Evolutionary conservation across 2,113 vertebrate species (phyloP).

Genomic region (Hassar affinis): DNA sequence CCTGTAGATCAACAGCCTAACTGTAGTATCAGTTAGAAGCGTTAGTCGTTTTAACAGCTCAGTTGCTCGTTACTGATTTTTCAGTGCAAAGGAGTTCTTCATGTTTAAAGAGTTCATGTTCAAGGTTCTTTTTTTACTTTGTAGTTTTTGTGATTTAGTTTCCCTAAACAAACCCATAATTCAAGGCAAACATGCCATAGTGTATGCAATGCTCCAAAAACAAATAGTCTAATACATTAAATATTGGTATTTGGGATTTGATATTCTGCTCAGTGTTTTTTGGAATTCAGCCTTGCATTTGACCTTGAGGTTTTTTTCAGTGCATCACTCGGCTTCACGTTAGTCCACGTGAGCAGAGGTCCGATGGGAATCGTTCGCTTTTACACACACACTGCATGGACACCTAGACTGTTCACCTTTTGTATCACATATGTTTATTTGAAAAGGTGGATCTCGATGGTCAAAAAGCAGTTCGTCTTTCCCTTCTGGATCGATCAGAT

Average conservation of each 20-base stretch:
- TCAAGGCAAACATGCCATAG: neutral
- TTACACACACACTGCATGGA: neutral
- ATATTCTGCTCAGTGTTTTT: neutral
- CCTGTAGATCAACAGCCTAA: too few species aligned
- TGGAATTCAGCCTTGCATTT: neutral
- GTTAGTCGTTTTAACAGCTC: neutral
- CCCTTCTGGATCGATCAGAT: neutral
- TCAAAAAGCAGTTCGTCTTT: neutral
- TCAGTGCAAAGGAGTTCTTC: neutral
- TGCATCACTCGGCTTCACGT: neutral
- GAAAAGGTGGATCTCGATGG: neutral
- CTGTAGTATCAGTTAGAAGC: neutral
- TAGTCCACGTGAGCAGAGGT: neutral
- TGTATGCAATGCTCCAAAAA: neutral
- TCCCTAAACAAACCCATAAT: neutral
- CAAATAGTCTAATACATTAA: conserved; percentile 4
- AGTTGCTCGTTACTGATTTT: neutral
- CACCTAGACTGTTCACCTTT: neutral
- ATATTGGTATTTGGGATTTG: conserved; percentile 8
- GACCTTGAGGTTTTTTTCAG: neutral
- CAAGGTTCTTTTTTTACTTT: neutral
- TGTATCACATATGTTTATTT: neutral
- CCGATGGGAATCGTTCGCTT: neutral
- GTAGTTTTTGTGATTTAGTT: neutral
- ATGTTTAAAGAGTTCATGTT: neutral